Evolutionary conservation across 2,888 invertebrate species (phyloP).

Genomic region (Chaitophorus viminalis): DNA sequence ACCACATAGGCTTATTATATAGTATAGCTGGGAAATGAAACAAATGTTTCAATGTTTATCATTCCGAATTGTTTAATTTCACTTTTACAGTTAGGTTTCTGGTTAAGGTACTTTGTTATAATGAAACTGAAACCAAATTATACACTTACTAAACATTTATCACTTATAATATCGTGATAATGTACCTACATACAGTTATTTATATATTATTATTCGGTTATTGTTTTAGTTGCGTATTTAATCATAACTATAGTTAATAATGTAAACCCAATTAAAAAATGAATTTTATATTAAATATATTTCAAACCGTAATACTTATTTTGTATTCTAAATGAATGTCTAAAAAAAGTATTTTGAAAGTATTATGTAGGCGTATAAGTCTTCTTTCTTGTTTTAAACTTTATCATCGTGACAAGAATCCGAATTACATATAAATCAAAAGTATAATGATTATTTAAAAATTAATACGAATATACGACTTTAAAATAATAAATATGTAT

Average conservation of each 20-base stretch:
- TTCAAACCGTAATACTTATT: conserved; percentile 22
- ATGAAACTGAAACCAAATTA: background rate
- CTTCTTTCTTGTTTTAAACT: conserved; percentile 28
- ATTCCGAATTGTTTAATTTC: background rate
- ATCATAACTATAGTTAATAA: background rate
- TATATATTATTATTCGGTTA: no score
- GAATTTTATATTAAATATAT: background rate
- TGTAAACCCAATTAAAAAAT: background rate
- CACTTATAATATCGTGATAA: no score
- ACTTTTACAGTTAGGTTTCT: background rate
- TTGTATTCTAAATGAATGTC: conserved; percentile 10
- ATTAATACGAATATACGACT: background rate
- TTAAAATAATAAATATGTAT: background rate
- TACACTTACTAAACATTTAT: background rate
- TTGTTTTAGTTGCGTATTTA: background rate
- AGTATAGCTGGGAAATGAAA: background rate
- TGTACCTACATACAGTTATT: no score
- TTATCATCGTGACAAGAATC: conserved; percentile 16
- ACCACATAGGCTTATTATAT: background rate
- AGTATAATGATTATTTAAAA: background rate
- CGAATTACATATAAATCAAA: background rate
- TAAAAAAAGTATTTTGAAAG: conserved; percentile 8
- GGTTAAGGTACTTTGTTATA: background rate
- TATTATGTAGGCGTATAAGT: background rate
- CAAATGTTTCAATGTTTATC: background rate